phyloP scores from a whole-genome alignment of 2,797 vertebrate genomes.

The Bradypodion pumilum region DNA sequence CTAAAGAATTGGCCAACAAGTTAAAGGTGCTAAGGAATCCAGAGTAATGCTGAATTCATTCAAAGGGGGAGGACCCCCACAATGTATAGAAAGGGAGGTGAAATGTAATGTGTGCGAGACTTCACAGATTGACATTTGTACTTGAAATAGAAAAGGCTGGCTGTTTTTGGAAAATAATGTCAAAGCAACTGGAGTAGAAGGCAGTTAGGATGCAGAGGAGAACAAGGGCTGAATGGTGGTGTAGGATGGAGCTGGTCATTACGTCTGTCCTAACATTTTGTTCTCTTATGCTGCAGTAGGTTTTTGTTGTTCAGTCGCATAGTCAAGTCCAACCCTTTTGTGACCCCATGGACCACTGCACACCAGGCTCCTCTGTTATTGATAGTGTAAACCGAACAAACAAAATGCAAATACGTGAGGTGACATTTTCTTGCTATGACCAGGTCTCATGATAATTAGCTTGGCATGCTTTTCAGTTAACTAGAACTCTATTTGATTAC shows the following conservation, averaged over 20 bases:
- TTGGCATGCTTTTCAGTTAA: background rate
- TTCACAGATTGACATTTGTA: background rate
- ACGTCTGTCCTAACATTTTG: background rate
- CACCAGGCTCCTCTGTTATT: no score
- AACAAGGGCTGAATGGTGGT: constrained; percentile 37
- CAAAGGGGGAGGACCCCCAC: background rate
- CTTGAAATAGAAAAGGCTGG: background rate
- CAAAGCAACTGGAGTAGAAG: constrained; percentile 5
- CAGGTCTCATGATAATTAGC: background rate
- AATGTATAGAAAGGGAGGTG: background rate
- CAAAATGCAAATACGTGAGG: background rate
- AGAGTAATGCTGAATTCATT: constrained; percentile 3
- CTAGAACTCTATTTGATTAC: background rate
- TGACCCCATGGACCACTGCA: no score
- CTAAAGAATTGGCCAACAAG: background rate
- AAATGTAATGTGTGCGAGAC: background rate
- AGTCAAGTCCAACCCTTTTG: no score
- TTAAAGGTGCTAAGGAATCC: background rate
- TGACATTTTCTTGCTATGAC: background rate
- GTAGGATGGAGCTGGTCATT: constrained; percentile 1
- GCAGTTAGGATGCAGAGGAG: constrained; percentile 35
- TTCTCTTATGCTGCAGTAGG: background rate
- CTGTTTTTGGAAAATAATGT: background rate
- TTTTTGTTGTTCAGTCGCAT: no score
- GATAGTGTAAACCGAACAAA: background rate